Percentiles rank a stretch among this genome's conserved stretches.
These are phyloP conservation scores for Thereuonema tuberculata DNA, from an alignment of 1,140 invertebrate genomes.

Conservation along the genomic window DNA sequence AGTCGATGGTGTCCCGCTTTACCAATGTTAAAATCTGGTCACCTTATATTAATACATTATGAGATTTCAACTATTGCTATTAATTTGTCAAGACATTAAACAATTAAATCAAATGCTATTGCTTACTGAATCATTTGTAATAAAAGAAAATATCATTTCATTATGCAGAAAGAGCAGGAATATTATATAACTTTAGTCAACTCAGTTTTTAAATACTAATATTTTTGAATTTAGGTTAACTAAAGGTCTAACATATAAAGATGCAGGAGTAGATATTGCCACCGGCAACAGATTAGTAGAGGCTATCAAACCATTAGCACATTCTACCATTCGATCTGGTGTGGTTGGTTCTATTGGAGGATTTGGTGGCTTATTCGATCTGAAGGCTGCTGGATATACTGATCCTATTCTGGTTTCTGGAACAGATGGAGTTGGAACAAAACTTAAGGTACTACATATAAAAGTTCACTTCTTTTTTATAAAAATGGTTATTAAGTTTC, in stretches of 20 bases:
- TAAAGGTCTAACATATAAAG: constrained; percentile 61
- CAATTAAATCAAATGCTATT: too few relatives aligned
- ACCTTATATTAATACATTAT: too few relatives aligned
- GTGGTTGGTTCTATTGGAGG: constrained; percentile 69
- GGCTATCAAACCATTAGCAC: constrained; percentile 60
- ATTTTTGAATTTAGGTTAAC: too few relatives aligned
- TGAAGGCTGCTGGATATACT: constrained; percentile 45
- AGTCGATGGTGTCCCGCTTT: too few relatives aligned
- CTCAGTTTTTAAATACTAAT: too few relatives aligned
- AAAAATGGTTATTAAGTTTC: background rate
- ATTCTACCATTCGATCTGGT: constrained; percentile 40
- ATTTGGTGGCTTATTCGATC: constrained; percentile 87
- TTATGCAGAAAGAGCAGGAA: too few relatives aligned
- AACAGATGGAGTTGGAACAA: constrained; percentile 94
- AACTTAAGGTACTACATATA: constrained; percentile 59
- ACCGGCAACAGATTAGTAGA: constrained; percentile 75
- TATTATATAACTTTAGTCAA: too few relatives aligned
- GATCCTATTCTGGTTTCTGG: constrained; percentile 84
- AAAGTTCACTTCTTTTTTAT: background rate
- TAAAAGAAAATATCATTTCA: too few relatives aligned
- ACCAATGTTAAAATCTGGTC: too few relatives aligned
- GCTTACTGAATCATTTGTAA: too few relatives aligned
- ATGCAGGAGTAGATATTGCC: constrained; percentile 83
- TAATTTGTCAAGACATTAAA: too few relatives aligned
- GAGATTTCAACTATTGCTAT: too few relatives aligned